Base-by-base conservation (phyloP, 1,140 invertebrate genomes). In the Cotesia chilonis region DNA sequence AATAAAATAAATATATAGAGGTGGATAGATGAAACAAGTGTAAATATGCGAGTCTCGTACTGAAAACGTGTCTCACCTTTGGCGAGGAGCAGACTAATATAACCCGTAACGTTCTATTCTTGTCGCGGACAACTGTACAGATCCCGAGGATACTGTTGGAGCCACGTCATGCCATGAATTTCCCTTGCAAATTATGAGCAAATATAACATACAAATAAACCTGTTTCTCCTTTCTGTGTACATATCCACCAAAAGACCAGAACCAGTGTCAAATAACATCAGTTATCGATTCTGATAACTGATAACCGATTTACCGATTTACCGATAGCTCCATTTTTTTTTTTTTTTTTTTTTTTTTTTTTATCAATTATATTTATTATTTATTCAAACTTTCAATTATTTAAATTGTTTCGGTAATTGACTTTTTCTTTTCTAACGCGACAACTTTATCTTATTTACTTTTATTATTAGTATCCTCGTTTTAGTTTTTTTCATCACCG, bases 61-160 rank as follows among this genome's bases (percentile, higher is more conserved):
- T 52, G 52, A 63, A 70, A 70, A 70, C 68, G 68, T 70, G 68
- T 55, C 68, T 70, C 68, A 70, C 68, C 68, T 70, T 61, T 70
- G 59, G 57, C 55, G 67, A 68, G 67, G 36, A 28, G 28, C 28
- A 28, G 3, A 68, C 36, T 55, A 35, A 14, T 14, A 14, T 14
- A 14, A 2, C 35, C 35, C 35, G 66, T 55, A 10, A 12, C 28
- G n/a, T 28, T 28, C 28, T 28, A 28, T 28, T 28, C 28, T 2
- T 28, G 28, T 28, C 28, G 28, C 28, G 28, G 28, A 28, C 28
- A 28, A 28, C 28, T 1, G 28, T n/a, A 14, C 35, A 38, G 17
- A 70, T 51, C 57, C 57, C 68, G 68, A 63, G 68, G 68, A 70
- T 70, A 70, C 61, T 70, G 68, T 70, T 70, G 57, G 59, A 36